Conservation (phyloP, 2,797 vertebrate genomes). For the Prionace glauca region DNA sequence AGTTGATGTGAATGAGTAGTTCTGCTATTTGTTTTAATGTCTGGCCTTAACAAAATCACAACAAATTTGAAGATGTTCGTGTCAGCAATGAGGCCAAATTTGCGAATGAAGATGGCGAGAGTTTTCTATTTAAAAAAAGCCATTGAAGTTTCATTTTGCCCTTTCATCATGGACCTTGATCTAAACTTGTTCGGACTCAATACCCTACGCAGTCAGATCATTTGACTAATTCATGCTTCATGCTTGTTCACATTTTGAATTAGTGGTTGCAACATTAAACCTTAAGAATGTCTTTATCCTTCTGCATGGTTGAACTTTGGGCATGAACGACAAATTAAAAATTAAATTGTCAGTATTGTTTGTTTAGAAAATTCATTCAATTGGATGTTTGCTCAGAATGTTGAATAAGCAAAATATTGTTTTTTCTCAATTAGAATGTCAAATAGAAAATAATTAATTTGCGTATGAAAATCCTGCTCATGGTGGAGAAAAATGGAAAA, state of each 20-base stretch:
- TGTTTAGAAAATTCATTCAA: not conserved
- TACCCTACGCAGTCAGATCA: not conserved
- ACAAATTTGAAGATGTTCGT: not conserved
- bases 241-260: not conserved
- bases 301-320: not conserved
- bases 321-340: not conserved
- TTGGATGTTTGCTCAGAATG: not conserved
- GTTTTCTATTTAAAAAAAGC: not conserved
- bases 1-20: not conserved
- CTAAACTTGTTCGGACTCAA: not conserved
- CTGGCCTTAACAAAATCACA: not conserved
- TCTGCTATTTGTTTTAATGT: not conserved
- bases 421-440: not conserved
- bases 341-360: not conserved
- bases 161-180: not conserved
- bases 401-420: not conserved
- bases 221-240: not conserved
- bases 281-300: not conserved
- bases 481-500: not conserved
- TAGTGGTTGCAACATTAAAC: not conserved
- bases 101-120: not conserved
- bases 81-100: not conserved
- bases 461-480: not conserved
- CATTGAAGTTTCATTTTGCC: not conserved
- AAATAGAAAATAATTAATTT: not conserved